These are phyloP conservation scores for Chaunax sp. DNA, from an alignment of 2,797 vertebrate genomes.

Conservation along the genomic window DNA sequence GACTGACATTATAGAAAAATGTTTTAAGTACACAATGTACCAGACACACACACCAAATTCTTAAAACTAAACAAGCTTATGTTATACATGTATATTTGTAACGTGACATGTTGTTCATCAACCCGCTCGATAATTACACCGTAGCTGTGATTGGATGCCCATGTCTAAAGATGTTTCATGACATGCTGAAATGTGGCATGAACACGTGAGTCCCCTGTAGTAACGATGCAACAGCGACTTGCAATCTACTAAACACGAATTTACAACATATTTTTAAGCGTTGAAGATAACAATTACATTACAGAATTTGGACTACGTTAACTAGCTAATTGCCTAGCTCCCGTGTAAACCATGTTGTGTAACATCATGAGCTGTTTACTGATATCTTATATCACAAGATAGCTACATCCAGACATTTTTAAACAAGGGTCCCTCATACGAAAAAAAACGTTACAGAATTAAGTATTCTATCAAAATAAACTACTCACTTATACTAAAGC, in stretches of 20 bases:
- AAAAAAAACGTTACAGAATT: background rate
- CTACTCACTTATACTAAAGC: constrained; percentile 53
- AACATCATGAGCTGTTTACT: background rate
- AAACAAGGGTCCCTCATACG: accelerated
- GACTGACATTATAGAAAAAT: background rate
- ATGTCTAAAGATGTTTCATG: background rate
- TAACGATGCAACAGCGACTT: background rate
- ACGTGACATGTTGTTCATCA: too few relatives aligned
- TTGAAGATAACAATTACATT: background rate
- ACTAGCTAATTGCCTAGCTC: background rate
- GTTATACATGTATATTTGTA: background rate
- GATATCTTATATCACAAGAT: background rate
- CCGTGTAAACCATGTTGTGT: constrained; percentile 22
- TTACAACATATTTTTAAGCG: background rate
- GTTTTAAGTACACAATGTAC: background rate
- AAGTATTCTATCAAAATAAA: background rate
- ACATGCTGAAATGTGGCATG: background rate
- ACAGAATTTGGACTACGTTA: background rate
- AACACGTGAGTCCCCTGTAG: constrained; percentile 21
- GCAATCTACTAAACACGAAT: background rate
- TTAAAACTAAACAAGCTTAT: background rate
- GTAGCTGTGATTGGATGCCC: constrained; percentile 24
- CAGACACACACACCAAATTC: background rate
- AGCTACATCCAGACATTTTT: background rate
- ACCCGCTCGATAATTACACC: constrained; percentile 23